Evolutionary conservation across 53 echinoderm and acorn worm species (phyloP).

Genomic region (Echinarachnius parma): DNA sequence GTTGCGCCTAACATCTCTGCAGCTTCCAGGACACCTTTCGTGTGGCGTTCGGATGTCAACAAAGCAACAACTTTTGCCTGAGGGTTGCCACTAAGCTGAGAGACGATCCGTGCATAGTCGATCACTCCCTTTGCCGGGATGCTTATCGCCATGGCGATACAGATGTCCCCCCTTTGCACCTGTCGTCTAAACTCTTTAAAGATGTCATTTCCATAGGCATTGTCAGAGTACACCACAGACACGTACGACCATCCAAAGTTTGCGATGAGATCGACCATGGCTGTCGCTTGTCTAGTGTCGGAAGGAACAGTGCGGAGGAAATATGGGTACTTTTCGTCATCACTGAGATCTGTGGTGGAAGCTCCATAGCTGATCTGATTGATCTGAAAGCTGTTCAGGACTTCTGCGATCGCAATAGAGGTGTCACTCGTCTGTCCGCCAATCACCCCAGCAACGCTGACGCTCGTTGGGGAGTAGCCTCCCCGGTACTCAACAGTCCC

Average conservation of each 20-base stretch:
- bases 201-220: conserved; percentile 75
- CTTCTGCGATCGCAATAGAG: conserved; percentile 64
- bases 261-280: conserved; percentile 63
- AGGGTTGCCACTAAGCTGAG: conserved; percentile 42
- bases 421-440: conserved; percentile 81
- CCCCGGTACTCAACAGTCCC: conserved; percentile 77
- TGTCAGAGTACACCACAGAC: conserved; percentile 70
- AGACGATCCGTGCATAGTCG: conserved; percentile 42
- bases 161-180: conserved; percentile 36
- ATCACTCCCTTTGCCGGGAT: conserved; percentile 15
- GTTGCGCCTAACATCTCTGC: conserved; percentile 50
- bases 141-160: conserved; percentile 64
- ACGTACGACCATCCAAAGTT: conserved; percentile 68
- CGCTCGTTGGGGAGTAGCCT: conserved; percentile 54
- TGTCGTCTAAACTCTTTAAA: conserved; percentile 27
- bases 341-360: conserved; percentile 60
- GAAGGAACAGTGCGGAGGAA: conserved; percentile 89
- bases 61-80: conserved; percentile 66
- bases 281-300: conserved; percentile 67
- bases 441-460: conserved; percentile 73
- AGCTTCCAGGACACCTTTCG: conserved; percentile 61
- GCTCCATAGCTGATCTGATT: conserved; percentile 77
- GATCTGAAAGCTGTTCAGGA: conserved; percentile 42
- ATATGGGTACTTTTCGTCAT: conserved; percentile 58
- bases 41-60: conserved; percentile 64